Conservation (phyloP, 2,113 vertebrate species). For the Paedocypris sp. region DNA sequence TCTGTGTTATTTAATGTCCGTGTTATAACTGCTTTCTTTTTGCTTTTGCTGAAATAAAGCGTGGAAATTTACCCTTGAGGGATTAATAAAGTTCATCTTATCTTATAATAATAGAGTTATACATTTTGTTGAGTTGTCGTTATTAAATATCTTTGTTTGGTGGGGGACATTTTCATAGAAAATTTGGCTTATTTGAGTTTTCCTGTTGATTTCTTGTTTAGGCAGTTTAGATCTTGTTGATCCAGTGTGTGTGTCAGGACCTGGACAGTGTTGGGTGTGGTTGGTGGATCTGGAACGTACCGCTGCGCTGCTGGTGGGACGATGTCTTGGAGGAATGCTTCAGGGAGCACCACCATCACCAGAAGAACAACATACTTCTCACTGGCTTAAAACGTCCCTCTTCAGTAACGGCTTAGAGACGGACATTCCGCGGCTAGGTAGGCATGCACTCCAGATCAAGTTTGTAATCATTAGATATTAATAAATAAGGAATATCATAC, state of each 20-base stretch:
- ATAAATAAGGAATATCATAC: no score
- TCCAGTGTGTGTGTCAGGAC: conserved; percentile 63
- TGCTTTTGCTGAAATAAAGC: no score
- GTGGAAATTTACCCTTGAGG: no score
- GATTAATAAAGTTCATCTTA: no score
- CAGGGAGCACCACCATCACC: conserved; percentile 78
- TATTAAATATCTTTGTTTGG: background rate
- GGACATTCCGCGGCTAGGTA: conserved; percentile 85
- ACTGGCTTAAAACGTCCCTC: conserved; percentile 88
- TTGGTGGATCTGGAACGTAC: conserved; percentile 94
- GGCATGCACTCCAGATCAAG: no score
- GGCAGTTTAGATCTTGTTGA: conserved; percentile 79
- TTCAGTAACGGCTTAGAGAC: conserved; percentile 91
- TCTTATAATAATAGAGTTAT: no score
- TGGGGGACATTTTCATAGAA: background rate
- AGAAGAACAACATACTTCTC: conserved; percentile 84
- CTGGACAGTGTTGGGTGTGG: conserved; percentile 87
- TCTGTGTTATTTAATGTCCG: no score
- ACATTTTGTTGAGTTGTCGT: background rate
- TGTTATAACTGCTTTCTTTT: no score
- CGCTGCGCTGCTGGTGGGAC: conserved; percentile 80
- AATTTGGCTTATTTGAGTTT: no score
- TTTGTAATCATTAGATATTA: no score
- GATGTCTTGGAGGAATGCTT: conserved; percentile 92
- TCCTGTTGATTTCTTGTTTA: conserved; percentile 17